phyloP scores from a whole-genome alignment of 2,113 vertebrate species.

The Campylomormyrus numenius region DNA sequence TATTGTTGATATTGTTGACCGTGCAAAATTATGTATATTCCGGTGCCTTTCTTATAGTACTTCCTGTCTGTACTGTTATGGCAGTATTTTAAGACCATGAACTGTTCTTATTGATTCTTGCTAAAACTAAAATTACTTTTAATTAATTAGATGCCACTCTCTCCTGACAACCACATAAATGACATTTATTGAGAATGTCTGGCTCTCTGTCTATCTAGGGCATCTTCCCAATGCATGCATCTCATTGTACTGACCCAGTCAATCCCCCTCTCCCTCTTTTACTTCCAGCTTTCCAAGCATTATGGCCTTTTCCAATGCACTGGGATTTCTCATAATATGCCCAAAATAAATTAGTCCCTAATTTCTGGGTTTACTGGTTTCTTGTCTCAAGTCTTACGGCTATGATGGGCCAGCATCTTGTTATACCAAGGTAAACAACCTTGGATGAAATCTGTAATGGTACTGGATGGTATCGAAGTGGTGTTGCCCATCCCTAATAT shows the following conservation, averaged over 20 bases:
- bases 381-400: no score
- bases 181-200: background rate
- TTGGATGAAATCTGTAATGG: no score
- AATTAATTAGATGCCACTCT: background rate
- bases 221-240: background rate
- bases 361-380: no score
- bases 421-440: no score
- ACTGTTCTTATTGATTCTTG: background rate
- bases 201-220: background rate
- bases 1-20: background rate
- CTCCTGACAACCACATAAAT: no score
- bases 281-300: background rate
- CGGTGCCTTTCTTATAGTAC: background rate
- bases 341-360: background rate
- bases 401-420: no score
- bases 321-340: background rate
- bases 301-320: background rate
- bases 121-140: background rate
- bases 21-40: background rate
- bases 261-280: background rate
- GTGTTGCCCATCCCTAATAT: no score
- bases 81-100: background rate
- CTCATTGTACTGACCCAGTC: background rate
- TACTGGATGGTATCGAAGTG: no score
- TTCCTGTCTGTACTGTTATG: background rate